Percentiles rank a stretch among this genome's conserved stretches.
These are phyloP conservation scores for Ochotona princeps DNA, from an alignment of 2,113 vertebrate genomes.

Conservation along the genomic window DNA sequence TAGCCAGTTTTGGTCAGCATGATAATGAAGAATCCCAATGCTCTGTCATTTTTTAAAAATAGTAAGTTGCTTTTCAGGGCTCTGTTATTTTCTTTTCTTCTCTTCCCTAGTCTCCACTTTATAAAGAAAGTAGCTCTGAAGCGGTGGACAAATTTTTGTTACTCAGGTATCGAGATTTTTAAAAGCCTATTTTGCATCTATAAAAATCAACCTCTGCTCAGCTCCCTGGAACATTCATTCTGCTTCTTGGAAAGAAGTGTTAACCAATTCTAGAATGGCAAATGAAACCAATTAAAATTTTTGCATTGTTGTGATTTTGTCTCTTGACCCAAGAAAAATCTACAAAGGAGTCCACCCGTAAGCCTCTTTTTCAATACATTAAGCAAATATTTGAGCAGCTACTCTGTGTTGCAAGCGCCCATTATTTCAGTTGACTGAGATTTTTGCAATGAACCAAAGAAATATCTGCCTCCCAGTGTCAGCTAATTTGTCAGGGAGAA, in stretches of 20 bases:
- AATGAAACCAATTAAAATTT: not conserved
- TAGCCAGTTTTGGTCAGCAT: not conserved
- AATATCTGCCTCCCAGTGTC: not conserved
- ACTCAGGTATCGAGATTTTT: not conserved
- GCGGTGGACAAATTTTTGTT: not conserved
- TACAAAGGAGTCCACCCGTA: not conserved
- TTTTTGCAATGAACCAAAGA: not conserved
- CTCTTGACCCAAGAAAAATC: not conserved
- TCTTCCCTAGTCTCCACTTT: too few relatives aligned
- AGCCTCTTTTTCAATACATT: not conserved
- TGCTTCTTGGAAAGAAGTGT: not conserved
- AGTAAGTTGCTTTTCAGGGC: not conserved
- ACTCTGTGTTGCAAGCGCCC: not conserved
- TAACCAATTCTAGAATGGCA: not conserved
- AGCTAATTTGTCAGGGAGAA: not conserved
- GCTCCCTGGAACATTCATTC: not conserved
- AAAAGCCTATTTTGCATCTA: not conserved
- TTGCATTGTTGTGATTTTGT: not conserved
- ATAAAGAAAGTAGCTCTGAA: not conserved
- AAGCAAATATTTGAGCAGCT: conserved; percentile 42
- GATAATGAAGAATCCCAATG: not conserved
- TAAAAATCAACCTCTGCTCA: not conserved
- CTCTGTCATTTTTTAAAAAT: not conserved
- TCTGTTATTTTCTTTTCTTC: not conserved
- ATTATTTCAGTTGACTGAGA: not conserved